Conservation (phyloP, 2,113 vertebrate genomes). For the Oncorhynchus mykiss region DNA sequence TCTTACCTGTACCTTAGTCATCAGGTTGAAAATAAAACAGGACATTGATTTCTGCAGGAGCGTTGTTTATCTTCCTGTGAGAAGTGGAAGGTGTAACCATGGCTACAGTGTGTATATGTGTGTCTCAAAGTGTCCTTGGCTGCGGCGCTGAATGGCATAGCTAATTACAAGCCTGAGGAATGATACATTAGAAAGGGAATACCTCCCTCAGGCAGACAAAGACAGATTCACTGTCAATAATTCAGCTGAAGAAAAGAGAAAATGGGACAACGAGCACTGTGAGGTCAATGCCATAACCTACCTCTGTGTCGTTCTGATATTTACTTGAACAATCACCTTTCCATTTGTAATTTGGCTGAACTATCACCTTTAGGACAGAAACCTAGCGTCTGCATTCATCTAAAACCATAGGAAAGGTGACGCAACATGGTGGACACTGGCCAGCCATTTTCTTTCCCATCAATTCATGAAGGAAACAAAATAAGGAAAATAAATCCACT, state of each 20-base stretch:
- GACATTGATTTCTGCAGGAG: neutral
- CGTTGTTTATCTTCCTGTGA: constrained; percentile 1
- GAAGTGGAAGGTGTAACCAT: constrained; percentile 8
- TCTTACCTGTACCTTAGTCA: neutral
- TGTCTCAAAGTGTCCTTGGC: constrained; percentile 46
- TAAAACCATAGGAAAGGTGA: no score
- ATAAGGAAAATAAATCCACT: no score
- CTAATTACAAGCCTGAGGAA: constrained; percentile 67
- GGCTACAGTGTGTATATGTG: constrained; percentile 5
- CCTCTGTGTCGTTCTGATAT: neutral
- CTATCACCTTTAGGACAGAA: no score
- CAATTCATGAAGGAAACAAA: no score
- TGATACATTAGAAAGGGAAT: constrained; percentile 69
- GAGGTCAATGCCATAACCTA: neutral
- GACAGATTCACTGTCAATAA: constrained; percentile 53
- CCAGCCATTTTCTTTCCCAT: no score
- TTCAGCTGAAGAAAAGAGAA: constrained; percentile 41
- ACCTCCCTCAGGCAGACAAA: constrained; percentile 55
- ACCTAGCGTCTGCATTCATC: no score
- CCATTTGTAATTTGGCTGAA: no score
- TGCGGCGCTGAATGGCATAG: constrained; percentile 45
- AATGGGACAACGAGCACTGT: constrained; percentile 19
- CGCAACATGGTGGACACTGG: no score
- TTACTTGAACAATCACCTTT: no score
- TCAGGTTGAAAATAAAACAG: constrained; percentile 13